These are phyloP conservation scores for Hassar affinis DNA, from an alignment of 2,113 vertebrate species.

Conservation along the genomic window DNA sequence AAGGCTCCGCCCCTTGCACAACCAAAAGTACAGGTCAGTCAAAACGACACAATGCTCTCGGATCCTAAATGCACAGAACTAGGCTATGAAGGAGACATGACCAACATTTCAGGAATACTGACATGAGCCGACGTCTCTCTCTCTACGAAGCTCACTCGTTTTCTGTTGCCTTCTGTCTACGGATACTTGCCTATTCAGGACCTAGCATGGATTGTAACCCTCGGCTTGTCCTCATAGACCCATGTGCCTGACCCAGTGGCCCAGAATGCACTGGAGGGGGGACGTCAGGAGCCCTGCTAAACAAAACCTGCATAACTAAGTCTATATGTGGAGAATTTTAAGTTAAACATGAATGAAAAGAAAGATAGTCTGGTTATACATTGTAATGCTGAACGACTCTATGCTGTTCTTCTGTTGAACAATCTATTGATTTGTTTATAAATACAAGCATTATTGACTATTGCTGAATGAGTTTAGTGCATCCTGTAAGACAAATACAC, in stretches of 20 bases:
- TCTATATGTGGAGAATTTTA: background rate
- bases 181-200: conserved; percentile 11
- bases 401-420: conserved; percentile 32
- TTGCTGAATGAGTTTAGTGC: conserved; percentile 15
- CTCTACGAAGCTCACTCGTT: background rate
- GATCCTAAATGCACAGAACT: background rate
- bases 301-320: conserved; percentile 37
- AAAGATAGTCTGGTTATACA: background rate
- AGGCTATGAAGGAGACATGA: background rate
- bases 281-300: conserved; percentile 33
- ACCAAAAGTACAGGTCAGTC: background rate
- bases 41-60: background rate
- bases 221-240: conserved; percentile 17
- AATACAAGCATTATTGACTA: conserved; percentile 18
- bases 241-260: conserved; percentile 40
- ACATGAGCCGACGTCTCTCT: background rate
- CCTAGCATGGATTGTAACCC: conserved; percentile 39
- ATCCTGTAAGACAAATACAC: conserved; percentile 15
- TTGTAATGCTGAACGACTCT: conserved; percentile 29
- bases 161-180: conserved; percentile 33
- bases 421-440: conserved; percentile 6
- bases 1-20: conserved; percentile 3
- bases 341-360: background rate
- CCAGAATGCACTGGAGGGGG: conserved; percentile 32
- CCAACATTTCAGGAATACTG: conserved; percentile 30